Evolutionary conservation across 2,113 vertebrate genomes (phyloP).

Genomic region (Tetrao urogallus): DNA sequence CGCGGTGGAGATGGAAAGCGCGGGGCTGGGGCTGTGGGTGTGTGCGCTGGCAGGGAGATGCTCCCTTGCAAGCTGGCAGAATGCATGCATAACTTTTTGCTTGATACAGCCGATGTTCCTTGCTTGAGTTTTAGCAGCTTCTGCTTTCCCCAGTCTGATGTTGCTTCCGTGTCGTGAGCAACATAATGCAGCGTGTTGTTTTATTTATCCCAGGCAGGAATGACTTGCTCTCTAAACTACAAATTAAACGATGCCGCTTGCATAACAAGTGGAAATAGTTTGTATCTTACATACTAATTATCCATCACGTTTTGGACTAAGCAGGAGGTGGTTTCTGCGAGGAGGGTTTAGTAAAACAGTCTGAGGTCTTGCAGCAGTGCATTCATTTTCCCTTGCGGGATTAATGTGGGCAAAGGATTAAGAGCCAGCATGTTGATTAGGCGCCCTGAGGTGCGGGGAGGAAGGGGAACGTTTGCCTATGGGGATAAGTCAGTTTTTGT

Average conservation of each 20-base stretch:
- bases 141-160: not conserved
- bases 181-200: constrained; percentile 63
- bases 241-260: constrained; percentile 64
- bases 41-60: not conserved
- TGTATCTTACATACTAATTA: constrained; percentile 63
- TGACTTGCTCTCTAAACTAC: constrained; percentile 56
- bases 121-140: not conserved
- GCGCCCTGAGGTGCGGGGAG: not conserved
- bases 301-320: not conserved
- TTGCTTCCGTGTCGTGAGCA: not conserved
- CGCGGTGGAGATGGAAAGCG: not conserved
- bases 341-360: not conserved
- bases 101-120: not conserved
- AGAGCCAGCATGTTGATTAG: not conserved
- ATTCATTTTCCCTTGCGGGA: not conserved
- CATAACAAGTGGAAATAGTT: constrained; percentile 69
- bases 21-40: not conserved
- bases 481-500: not conserved
- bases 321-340: not conserved
- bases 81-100: constrained; percentile 54
- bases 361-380: not conserved
- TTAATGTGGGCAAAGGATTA: not conserved
- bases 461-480: not conserved
- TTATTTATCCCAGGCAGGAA: constrained; percentile 71
- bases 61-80: not conserved